Evolutionary conservation across 2,113 vertebrate genomes (phyloP).

Genomic region (Lamprologus callipterus): DNA sequence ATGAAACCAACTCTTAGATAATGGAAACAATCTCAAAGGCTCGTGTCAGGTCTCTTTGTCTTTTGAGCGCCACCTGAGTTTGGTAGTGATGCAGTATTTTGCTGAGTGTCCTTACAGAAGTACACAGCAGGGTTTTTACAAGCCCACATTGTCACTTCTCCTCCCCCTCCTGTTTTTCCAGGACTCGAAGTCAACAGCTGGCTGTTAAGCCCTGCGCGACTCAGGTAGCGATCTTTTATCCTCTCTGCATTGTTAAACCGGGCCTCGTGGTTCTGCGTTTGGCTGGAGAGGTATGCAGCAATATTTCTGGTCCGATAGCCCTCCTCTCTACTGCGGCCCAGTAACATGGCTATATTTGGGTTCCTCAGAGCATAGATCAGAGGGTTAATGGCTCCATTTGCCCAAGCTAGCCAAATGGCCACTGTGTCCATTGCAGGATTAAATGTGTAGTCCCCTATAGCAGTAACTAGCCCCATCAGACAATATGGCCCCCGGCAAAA

Average conservation of each 20-base stretch:
- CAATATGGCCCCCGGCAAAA: slow-evolving; percentile 94
- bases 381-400: slow-evolving; percentile 92
- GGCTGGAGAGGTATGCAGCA: slow-evolving; percentile 72
- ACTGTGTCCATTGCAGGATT: slow-evolving; percentile 80
- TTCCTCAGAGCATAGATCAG: slow-evolving; percentile 89
- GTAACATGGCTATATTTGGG: slow-evolving; percentile 84
- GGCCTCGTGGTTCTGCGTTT: slow-evolving; percentile 48
- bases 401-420: slow-evolving; percentile 90
- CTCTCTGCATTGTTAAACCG: slow-evolving; percentile 53
- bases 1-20: neutral
- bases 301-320: slow-evolving; percentile 88
- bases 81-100: slow-evolving; percentile 54
- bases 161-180: slow-evolving; percentile 48
- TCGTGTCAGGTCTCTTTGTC: slow-evolving; percentile 71
- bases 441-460: slow-evolving; percentile 72
- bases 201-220: slow-evolving; percentile 58
- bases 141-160: slow-evolving; percentile 87
- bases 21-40: slow-evolving; percentile 68
- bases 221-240: slow-evolving; percentile 71
- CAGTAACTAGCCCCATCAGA: slow-evolving; percentile 81
- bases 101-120: slow-evolving; percentile 83
- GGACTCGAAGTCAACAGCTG: slow-evolving; percentile 71
- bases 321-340: slow-evolving; percentile 82
- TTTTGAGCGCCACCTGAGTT: slow-evolving; percentile 48
- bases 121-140: slow-evolving; percentile 86